Conservation (phyloP, 2,113 vertebrate genomes). For the Calyptomena viridis region DNA sequence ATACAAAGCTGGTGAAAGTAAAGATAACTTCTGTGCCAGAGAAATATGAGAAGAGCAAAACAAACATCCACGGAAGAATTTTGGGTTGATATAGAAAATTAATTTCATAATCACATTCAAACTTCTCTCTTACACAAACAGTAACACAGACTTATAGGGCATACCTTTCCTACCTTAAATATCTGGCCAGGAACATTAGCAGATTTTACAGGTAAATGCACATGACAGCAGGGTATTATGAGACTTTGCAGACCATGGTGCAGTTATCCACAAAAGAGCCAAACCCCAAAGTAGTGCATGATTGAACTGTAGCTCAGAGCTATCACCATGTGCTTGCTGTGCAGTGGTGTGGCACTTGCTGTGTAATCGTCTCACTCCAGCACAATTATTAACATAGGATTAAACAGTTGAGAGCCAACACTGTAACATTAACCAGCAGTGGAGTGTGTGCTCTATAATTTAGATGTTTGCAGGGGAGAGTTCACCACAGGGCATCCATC, state of each 20-base stretch:
- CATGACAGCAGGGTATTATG: neutral
- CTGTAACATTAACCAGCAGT: neutral
- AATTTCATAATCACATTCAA: neutral
- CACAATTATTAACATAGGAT: slow-evolving; percentile 14
- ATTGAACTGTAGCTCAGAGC: neutral
- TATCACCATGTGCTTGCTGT: neutral
- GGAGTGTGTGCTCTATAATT: neutral
- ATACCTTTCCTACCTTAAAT: neutral
- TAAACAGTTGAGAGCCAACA: neutral
- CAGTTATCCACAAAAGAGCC: neutral
- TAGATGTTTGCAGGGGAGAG: neutral
- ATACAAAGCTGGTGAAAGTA: neutral
- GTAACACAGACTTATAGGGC: neutral
- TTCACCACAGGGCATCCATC: neutral
- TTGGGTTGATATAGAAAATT: neutral
- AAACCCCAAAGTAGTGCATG: neutral
- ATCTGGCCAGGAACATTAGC: neutral
- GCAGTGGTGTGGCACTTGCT: neutral
- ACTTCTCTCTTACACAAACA: fast-evolving
- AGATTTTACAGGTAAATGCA: neutral
- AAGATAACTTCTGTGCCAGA: neutral
- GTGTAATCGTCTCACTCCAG: neutral
- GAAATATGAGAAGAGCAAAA: neutral
- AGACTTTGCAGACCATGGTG: neutral
- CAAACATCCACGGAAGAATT: neutral